Conservation (phyloP, 2,113 vertebrate genomes). For the Rhadina sibilatrix region DNA sequence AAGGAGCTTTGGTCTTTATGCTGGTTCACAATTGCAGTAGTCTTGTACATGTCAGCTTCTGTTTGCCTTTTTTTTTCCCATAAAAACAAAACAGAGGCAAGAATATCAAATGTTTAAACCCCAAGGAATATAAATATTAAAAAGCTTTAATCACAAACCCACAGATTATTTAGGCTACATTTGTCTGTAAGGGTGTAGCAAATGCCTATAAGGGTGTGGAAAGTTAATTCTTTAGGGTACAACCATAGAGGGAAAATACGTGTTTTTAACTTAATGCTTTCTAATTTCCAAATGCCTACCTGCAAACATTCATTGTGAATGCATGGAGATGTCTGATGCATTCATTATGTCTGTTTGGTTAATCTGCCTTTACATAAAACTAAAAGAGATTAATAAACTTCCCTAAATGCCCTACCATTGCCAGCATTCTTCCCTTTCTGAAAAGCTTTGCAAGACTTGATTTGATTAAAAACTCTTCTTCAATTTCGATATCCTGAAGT, state of each 20-base stretch:
- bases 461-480: conserved; percentile 33
- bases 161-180: neutral
- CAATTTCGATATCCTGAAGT: neutral
- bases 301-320: conserved; percentile 5
- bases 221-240: neutral
- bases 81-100: neutral
- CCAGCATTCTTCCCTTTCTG: neutral
- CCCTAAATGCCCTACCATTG: neutral
- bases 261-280: neutral
- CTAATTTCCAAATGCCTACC: neutral
- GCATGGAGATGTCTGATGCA: neutral
- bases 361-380: conserved; percentile 34
- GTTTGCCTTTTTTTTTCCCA: neutral
- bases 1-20: neutral
- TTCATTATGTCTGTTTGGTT: conserved; percentile 31
- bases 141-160: neutral
- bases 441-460: neutral
- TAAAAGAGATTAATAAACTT: conserved; percentile 25
- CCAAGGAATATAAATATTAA: neutral
- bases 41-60: neutral
- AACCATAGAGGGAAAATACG: neutral
- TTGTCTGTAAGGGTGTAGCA: neutral
- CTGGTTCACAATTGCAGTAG: neutral
- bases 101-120: neutral
- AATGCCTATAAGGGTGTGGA: neutral